Conservation (phyloP, 2,797 vertebrate genomes). For the Apogon hyalosoma region DNA sequence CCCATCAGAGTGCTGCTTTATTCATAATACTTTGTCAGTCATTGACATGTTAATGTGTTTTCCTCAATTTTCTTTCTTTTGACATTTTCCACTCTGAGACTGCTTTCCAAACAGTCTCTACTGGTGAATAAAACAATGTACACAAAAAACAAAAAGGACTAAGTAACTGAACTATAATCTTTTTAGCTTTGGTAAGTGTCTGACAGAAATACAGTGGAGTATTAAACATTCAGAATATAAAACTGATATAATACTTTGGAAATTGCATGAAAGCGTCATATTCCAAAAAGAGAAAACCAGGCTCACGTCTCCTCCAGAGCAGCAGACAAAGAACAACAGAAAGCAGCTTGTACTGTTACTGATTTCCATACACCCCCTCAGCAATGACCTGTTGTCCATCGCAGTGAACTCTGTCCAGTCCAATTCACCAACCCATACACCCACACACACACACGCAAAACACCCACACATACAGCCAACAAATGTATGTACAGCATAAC, state of each 20-base stretch:
- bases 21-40: background rate
- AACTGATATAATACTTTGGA: background rate
- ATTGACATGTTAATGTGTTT: slow-evolving; percentile 3
- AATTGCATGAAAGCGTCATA: background rate
- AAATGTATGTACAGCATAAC: background rate
- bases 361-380: slow-evolving; percentile 35
- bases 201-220: background rate
- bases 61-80: slow-evolving; percentile 11
- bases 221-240: background rate
- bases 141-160: background rate
- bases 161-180: background rate
- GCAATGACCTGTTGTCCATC: slow-evolving; percentile 51
- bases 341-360: slow-evolving; percentile 49
- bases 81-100: background rate
- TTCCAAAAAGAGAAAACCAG: slow-evolving; percentile 19
- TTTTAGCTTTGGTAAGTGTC: slow-evolving; percentile 5
- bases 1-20: background rate
- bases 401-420: slow-evolving; percentile 56
- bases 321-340: slow-evolving; percentile 48
- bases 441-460: slow-evolving; percentile 23
- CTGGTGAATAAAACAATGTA: background rate
- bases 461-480: slow-evolving; percentile 26
- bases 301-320: slow-evolving; percentile 11
- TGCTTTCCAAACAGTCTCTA: background rate
- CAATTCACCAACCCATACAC: slow-evolving; percentile 55